phyloP scores from a whole-genome alignment of 2,113 vertebrate genomes.

The Ameiurus melas region DNA sequence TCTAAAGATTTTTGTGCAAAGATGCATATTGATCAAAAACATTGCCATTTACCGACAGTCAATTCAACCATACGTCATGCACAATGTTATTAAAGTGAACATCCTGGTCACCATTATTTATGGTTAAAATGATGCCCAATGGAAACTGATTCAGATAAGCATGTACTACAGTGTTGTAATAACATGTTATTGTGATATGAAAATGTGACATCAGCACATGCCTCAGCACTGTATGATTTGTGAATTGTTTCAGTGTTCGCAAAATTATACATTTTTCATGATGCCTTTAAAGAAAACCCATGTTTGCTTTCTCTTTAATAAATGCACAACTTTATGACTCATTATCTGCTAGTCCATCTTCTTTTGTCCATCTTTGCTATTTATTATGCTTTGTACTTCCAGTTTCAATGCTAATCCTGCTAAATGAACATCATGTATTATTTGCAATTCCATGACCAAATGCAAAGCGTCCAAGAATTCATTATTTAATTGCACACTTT shows the following conservation, averaged over 20 bases:
- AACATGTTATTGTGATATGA: background rate
- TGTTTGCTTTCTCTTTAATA: constrained; percentile 20
- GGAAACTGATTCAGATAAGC: background rate
- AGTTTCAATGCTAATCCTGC: background rate
- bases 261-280: background rate
- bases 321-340: constrained; percentile 16
- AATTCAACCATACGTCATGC: background rate
- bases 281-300: background rate
- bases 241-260: background rate
- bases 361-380: background rate
- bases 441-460: background rate
- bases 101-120: background rate
- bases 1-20: background rate
- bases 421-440: background rate
- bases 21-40: background rate
- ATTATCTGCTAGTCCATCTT: constrained; percentile 1
- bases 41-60: background rate
- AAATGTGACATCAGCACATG: background rate
- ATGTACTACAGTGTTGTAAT: background rate
- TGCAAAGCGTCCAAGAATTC: background rate
- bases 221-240: background rate
- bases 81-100: background rate
- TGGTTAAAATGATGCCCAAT: background rate
- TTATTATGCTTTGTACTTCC: background rate
- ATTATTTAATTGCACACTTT: background rate